Conservation (phyloP, 2,113 vertebrate genomes). For the Hypocryptadius cinnamomeus region DNA sequence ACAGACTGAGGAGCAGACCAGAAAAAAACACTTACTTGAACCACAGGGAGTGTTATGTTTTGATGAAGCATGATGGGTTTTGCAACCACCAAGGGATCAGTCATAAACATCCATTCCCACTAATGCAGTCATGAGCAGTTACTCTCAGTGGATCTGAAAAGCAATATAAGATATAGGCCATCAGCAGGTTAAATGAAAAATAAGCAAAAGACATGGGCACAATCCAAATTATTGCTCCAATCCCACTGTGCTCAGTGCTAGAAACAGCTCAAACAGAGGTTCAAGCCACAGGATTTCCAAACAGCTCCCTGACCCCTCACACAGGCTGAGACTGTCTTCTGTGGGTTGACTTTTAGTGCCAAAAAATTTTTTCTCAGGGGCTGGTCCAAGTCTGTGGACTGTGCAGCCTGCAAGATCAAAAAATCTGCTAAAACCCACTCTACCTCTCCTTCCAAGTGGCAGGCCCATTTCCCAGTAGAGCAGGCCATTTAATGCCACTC, state of each 20-base stretch:
- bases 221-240: neutral
- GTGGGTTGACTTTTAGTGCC: neutral
- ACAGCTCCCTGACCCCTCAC: neutral
- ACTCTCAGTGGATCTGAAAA: neutral
- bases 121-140: neutral
- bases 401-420: neutral
- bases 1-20: neutral
- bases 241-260: neutral
- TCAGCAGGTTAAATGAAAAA: slow-evolving; percentile 26
- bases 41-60: neutral
- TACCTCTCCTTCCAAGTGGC: neutral
- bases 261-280: neutral
- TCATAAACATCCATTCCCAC: neutral
- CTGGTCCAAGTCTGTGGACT: neutral
- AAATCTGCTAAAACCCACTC: neutral
- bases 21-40: neutral
- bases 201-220: neutral
- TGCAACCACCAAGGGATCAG: neutral
- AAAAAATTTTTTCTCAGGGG: neutral
- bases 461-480: neutral
- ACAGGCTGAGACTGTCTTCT: neutral
- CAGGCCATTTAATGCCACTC: neutral
- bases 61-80: neutral
- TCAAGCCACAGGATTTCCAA: slow-evolving; percentile 10
- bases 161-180: neutral